Conservation (phyloP, 2,888 invertebrate species). For the Epinotia brunnichana region DNA sequence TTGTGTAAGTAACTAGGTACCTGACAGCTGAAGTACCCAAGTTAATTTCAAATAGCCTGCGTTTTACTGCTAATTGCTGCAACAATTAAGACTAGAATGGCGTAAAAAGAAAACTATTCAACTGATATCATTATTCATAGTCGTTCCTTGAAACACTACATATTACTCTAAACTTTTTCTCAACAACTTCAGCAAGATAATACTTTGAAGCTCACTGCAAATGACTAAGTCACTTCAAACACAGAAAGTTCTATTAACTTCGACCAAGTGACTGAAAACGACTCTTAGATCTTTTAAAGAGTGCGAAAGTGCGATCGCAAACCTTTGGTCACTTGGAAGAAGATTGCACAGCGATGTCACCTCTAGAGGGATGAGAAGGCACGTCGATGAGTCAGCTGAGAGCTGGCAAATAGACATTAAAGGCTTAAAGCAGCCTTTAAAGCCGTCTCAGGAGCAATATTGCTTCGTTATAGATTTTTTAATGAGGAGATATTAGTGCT, state of each 20-base stretch:
- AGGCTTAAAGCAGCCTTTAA: no score
- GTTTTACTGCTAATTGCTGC: no score
- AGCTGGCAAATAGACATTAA: constrained; percentile 8
- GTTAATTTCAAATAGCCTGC: no score
- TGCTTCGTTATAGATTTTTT: background rate
- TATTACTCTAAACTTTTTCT: background rate
- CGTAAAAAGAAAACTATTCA: background rate
- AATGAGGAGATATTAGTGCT: background rate
- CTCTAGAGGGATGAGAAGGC: background rate
- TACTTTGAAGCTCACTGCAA: background rate
- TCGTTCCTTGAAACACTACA: background rate
- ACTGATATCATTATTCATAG: background rate
- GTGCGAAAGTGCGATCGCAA: no score
- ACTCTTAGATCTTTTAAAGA: background rate
- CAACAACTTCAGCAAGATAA: background rate
- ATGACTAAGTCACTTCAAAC: background rate
- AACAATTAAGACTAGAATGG: no score
- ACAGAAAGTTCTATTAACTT: constrained; percentile 3
- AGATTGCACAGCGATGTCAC: constrained; percentile 1
- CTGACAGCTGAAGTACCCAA: no score
- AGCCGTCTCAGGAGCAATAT: no score
- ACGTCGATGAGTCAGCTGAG: background rate
- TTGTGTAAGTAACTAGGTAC: no score
- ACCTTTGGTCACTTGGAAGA: background rate
- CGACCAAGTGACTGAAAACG: background rate